These are phyloP conservation scores for Anorthoa munda DNA, from an alignment of 2,888 invertebrate genomes.

Conservation along the genomic window DNA sequence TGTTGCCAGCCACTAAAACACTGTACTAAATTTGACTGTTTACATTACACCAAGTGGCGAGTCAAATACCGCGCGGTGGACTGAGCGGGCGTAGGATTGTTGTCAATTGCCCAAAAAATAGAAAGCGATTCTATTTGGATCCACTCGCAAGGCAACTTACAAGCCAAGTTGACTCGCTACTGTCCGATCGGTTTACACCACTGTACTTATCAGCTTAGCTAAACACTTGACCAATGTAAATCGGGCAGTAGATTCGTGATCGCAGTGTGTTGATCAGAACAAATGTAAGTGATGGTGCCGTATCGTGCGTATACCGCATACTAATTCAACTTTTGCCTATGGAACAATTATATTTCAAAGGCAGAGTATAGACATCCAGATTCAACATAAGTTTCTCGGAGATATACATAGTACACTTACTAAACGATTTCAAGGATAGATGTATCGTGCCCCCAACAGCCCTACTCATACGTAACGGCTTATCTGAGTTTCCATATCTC, in stretches of 20 bases:
- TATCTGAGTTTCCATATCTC: neutral
- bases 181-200: too few relatives aligned
- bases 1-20: too few relatives aligned
- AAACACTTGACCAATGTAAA: neutral
- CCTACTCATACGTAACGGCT: neutral
- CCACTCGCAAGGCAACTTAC: too few relatives aligned
- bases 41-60: too few relatives aligned
- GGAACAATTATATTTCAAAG: slow-evolving; percentile 18
- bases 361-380: slow-evolving; percentile 43
- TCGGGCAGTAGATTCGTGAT: neutral
- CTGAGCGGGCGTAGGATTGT: too few relatives aligned
- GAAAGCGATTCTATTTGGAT: too few relatives aligned
- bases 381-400: neutral
- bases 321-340: neutral
- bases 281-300: slow-evolving; percentile 4
- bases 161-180: too few relatives aligned
- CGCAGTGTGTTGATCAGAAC: neutral
- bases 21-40: too few relatives aligned
- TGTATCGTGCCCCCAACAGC: slow-evolving; percentile 18
- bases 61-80: too few relatives aligned
- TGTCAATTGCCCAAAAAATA: too few relatives aligned
- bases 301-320: slow-evolving; percentile 16
- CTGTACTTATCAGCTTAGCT: too few relatives aligned
- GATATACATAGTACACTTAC: slow-evolving; percentile 1
- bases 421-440: slow-evolving; percentile 12